Base-by-base conservation (phyloP, 2,797 vertebrate species). In the Syncerus caffer region DNA sequence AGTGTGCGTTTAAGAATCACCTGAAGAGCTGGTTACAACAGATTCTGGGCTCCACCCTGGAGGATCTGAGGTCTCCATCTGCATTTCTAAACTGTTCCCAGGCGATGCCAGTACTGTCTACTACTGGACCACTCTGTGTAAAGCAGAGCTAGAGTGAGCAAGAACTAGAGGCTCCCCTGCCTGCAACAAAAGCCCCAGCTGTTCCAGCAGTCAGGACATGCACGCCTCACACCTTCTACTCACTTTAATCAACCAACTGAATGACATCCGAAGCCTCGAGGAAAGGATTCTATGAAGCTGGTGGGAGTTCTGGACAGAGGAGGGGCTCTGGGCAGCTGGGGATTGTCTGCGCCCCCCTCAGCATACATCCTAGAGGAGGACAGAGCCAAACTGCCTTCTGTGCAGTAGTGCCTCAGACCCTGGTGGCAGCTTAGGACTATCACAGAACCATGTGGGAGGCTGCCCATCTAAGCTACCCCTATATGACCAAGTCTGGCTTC, bases 301-400 rank as follows among this genome's bases (percentile, higher is more conserved):
- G 27, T 27, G 53, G 53, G 23, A 85, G 31, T 47, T 88, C 57
- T 80, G 31, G 50, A 85, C 23, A 45, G 38, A 91, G 27, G 7
- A 71, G 10, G 60, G 14, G 71, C 51, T 74, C 45, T 80, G 85
- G 78, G 38, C 50, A 88, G 79, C 38, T 45, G 27, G 7, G 5
- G 34, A 19, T 12, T 87, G 42, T 53, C 23, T 60, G 64, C 15
- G 29, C 4, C 82, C 71, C 23, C 4, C 27, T 67, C 16, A 47
- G 4, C 45, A 57, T 23, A 88, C 31, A 74, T 42, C 34, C 85
- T n/a, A n/a, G 79, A 8, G n/a, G 29, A 87, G 17, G 31, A 27
- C 53, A 95, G 92, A 95, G 21, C 21, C 51, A 71, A 84, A 88
- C 29, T 92, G 55, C 50, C 38, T 93, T 78, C 90, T 93, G n/a